Evolutionary conservation across 2,888 invertebrate species (phyloP), one percentile per base, ranked within the genome.

Genomic region (Trissolcus brochymenae): DNA sequence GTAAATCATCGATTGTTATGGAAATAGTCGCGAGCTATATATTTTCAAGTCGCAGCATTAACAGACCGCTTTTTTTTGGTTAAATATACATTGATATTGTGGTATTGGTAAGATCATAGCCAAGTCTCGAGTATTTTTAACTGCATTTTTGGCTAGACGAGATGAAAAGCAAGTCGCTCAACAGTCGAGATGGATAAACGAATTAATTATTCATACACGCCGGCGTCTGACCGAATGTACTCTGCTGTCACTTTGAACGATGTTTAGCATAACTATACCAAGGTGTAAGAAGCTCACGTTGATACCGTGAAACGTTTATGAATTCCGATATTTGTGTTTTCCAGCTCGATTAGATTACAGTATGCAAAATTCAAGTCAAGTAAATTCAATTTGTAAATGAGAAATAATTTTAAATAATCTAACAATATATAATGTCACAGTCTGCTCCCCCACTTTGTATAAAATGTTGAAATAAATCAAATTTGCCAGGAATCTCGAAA

Each of bases 191-290:
- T 82, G 82, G 82, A 82, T 79, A 80, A 82, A 87, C 80, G 80
- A 82, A 87, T 87, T 87, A 86, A 87, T 87, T 87, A 87, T 87
- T 86, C 87, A 87, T 87, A 82, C 84, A 82, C 82, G 83, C 85
- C 84, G 76, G 80, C 82, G 84, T 82, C 84, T 83, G 82, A 81
- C 79, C 79, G 76, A 82, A 82, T 80, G 79, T 81, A 76, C 80
- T 55, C 75, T 78, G 76, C 76, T 83, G 81, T 84, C 84, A 84
- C 84, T 84, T 81, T 78, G 78, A 62, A 70, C 80, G 62, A 80
- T 85, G 85, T 86, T 86, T 85, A 86, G 83, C 86, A 86, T 85
- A 81, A 83, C 84, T 84, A 82, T 83, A 74, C 82, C 82, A 67
- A 80, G 53, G 74, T 75, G 67, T 80, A 81, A 81, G 82, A 76